Conservation (phyloP, 2,113 vertebrate species). For the Tyto alba region DNA sequence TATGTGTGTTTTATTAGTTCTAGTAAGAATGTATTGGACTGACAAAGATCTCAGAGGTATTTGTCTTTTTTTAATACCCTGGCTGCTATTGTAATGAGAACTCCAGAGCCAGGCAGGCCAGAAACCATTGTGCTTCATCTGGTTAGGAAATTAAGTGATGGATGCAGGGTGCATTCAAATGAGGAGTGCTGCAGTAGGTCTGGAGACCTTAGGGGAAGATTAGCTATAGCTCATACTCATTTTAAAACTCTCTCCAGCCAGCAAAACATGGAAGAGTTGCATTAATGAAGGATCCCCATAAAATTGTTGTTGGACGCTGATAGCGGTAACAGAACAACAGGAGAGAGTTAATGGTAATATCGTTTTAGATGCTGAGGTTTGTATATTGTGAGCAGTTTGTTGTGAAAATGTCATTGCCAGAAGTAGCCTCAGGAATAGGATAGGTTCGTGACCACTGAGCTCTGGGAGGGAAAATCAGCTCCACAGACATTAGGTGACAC, state of each 20-base stretch:
- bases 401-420: neutral
- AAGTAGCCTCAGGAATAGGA: neutral
- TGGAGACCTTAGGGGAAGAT: neutral
- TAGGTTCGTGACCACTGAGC: neutral
- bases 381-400: neutral
- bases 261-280: neutral
- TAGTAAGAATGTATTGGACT: conserved; percentile 13
- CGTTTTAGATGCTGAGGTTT: neutral
- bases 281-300: neutral
- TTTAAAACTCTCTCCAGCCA: neutral
- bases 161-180: neutral
- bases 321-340: neutral
- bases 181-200: neutral
- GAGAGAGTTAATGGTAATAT: neutral
- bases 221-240: neutral
- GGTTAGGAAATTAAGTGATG: conserved; percentile 34
- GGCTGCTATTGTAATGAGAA: neutral
- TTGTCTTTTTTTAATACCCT: conserved; percentile 31
- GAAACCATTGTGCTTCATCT: neutral
- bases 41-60: conserved; percentile 20
- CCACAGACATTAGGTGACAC: neutral
- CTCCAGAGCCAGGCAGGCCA: neutral
- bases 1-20: conserved; percentile 23
- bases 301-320: neutral
- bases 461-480: neutral